Evolutionary conservation across 2,113 vertebrate genomes (phyloP), one percentile per base, ranked within the genome.

Genomic region (Eleginops maclovinus): DNA sequence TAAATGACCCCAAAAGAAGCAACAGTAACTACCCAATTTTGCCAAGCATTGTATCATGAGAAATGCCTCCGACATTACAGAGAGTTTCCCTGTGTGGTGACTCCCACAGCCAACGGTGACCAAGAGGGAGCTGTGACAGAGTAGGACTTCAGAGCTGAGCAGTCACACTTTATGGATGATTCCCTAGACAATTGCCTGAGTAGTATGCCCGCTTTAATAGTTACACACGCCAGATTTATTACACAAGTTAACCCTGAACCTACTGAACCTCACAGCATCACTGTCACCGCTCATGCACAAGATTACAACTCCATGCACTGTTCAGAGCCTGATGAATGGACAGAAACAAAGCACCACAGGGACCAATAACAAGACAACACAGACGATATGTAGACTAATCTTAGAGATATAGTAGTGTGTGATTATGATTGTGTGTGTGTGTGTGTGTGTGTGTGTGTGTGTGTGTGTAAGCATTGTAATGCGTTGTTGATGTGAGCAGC

Each of bases 401-500:
- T 58, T 66, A 65, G 55, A 66, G 59, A 59, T 43, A 21, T 76
- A 19, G 8, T 14, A 4, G 36, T 43, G 41, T 6, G 9, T 60
- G 22, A 58, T 47, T 58, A 51, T 81, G 47, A n/a, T 5, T 55
- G n/a, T 63, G 16, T 17, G 17, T 63, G 46, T 60, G 43, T n/a
- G 65, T n/a, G n/a, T n/a, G n/a, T n/a, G 50, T 58, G 53, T 53
- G 55, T 75, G 50, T 58, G 53, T 53, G 55, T 75, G 47, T 53
- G 56, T 43, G 43, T 60, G 53, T 7, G 11, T 9, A 22, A 44
- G n/a, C n/a, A n/a, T n/a, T n/a, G n/a, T n/a, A 94, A 93, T 94
- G 91, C 86, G 22, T 89, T 93, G 91, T 90, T 93, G 91, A 94
- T 91, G 92, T 85, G 91, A 94, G 88, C 86, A 91, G 93, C 93